These are phyloP conservation scores for Champsocephalus esox DNA, from an alignment of 2,797 vertebrate species.

Conservation along the genomic window DNA sequence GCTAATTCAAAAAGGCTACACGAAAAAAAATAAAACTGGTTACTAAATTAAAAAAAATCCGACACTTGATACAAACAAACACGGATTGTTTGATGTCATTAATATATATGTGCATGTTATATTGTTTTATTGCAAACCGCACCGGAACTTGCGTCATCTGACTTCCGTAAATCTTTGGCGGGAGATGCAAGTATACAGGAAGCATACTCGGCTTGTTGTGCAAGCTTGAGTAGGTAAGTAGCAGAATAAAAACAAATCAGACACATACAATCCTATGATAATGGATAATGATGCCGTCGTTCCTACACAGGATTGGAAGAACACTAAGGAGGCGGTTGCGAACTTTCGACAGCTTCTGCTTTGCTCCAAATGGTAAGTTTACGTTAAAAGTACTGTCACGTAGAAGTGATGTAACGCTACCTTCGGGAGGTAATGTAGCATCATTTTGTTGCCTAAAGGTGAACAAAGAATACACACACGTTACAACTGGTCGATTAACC, in stretches of 20 bases:
- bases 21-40: no score
- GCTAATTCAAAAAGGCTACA: background rate
- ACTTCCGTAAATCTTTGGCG: constrained; percentile 70
- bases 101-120: no score
- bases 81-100: no score
- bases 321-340: constrained; percentile 71
- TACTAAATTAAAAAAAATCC: no score
- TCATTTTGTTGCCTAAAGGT: background rate
- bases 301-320: constrained; percentile 58
- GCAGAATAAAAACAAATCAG: background rate
- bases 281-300: constrained; percentile 52
- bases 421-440: accelerated
- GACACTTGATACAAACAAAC: no score
- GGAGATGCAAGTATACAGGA: constrained; percentile 56
- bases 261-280: background rate
- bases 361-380: constrained; percentile 82
- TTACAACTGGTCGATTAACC: background rate
- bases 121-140: no score
- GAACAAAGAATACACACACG: background rate
- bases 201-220: constrained; percentile 19
- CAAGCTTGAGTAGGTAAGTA: accelerated
- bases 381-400: background rate
- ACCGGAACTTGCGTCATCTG: constrained; percentile 2
- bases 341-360: constrained; percentile 76
- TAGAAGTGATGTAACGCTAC: background rate